phyloP scores from a whole-genome alignment of 1,140 invertebrate species.

The Pararge aegeria region DNA sequence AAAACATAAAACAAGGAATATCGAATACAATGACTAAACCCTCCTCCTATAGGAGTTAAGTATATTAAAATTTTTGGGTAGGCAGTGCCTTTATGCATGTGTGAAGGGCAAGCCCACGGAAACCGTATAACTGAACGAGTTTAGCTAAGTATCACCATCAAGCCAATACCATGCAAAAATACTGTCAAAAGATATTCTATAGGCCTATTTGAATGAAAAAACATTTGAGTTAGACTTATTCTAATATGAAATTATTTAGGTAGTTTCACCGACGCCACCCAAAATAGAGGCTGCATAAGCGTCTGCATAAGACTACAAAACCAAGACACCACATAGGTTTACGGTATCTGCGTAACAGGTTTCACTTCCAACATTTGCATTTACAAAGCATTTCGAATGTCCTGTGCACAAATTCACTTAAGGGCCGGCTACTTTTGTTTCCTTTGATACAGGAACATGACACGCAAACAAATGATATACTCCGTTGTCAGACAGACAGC shows the following conservation, averaged over 20 bases:
- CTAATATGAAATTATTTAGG: neutral
- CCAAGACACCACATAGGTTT: neutral
- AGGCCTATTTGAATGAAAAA: no score
- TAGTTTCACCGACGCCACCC: neutral
- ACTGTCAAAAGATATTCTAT: no score
- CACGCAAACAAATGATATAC: neutral
- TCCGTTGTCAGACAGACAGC: neutral
- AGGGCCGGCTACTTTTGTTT: neutral
- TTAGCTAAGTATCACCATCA: no score
- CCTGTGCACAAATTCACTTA: neutral
- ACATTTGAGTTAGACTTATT: no score
- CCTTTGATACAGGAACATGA: neutral
- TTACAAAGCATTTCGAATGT: neutral
- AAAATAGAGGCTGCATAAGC: neutral
- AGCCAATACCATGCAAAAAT: no score
- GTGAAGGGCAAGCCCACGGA: no score
- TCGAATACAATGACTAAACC: no score
- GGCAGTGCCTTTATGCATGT: no score
- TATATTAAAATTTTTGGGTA: no score
- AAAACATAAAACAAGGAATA: no score
- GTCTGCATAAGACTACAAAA: neutral
- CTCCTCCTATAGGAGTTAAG: no score
- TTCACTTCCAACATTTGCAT: constrained; percentile 2
- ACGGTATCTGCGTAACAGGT: neutral
- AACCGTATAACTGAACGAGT: no score